Evolutionary conservation across 2,797 vertebrate genomes (phyloP), one percentile per base, ranked within the genome.

Genomic region (Aselliscus stoliczkanus): DNA sequence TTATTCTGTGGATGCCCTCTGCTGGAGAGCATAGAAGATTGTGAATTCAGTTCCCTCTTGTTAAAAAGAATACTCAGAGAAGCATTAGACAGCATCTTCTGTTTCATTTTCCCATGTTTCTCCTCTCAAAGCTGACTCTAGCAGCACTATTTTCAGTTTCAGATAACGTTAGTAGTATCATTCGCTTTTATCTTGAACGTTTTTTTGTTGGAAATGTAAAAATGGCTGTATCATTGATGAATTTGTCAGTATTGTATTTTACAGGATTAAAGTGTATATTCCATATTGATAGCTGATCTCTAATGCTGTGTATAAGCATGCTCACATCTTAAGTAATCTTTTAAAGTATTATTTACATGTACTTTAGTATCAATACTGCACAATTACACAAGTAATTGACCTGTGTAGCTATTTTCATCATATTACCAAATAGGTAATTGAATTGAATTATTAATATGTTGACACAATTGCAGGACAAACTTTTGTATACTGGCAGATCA

Each of bases 1-100:
- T 96, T 72, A 25, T 76, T 88, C 65, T 34, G 21, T 18, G 21
- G 42, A 37, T 27, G 96, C 95, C 97, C 93, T 95, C 94, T 97
- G 77, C 94, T 97, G 97, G 97, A 84, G 0, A 79, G 2, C 20
- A 34, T 0, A 11, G 23, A 54, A 92, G 47, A 56, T 13, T 50
- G 65, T 60, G 39, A 87, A 60, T 42, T 47, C 39, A 12, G 23
- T 75, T 31, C 27, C 39, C 37, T 90, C 23, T 52, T 80, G n/a
- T 34, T 64, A 31, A 72, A 88, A 93, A 88, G 10, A 21, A 42
- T 15, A 56, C 8, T 62, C 25, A 60, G 83, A 42, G 20, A 67
- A 64, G 31, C 7, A 7, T 42, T 44, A 47, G 11, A 44, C 1
- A 56, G 65, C 29, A 39, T 34, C 21, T 92, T 80, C 18, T 75